These are phyloP conservation scores for Aethina tumida DNA, from an alignment of 1,140 invertebrate genomes.

Conservation along the genomic window DNA sequence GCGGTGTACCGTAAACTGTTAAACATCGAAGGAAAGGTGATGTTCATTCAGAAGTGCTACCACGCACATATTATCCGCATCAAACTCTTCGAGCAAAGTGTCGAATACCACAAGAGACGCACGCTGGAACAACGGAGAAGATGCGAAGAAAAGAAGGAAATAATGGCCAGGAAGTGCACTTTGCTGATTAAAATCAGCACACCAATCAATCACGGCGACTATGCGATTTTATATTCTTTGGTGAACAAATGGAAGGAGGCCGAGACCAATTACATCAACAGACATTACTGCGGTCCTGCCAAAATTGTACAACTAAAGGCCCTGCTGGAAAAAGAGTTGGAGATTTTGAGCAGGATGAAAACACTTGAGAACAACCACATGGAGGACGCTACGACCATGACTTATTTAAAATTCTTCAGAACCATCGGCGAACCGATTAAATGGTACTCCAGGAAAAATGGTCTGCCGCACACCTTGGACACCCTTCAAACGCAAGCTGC, in stretches of 20 bases:
- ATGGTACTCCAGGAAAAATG: constrained; percentile 49
- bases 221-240: constrained; percentile 50
- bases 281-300: constrained; percentile 43
- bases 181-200: no score
- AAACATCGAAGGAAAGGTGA: constrained; percentile 43
- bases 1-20: constrained; percentile 40
- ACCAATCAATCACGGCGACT: constrained; percentile 50
- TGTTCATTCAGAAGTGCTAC: constrained; percentile 45
- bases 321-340: constrained; percentile 52
- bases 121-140: constrained; percentile 38
- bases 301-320: constrained; percentile 50
- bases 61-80: no score
- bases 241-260: constrained; percentile 53
- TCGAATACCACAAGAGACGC: constrained; percentile 41
- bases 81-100: no score
- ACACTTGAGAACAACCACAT: constrained; percentile 44
- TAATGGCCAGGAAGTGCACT: constrained; percentile 44
- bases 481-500: constrained; percentile 56
- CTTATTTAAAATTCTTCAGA: constrained; percentile 47
- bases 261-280: constrained; percentile 46
- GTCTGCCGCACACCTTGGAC: constrained; percentile 48
- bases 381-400: constrained; percentile 41
- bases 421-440: constrained; percentile 48
- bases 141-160: constrained; percentile 39
- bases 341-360: constrained; percentile 50